phyloP scores from a whole-genome alignment of 2,113 vertebrate genomes.

The Elgaria multicarinata region DNA sequence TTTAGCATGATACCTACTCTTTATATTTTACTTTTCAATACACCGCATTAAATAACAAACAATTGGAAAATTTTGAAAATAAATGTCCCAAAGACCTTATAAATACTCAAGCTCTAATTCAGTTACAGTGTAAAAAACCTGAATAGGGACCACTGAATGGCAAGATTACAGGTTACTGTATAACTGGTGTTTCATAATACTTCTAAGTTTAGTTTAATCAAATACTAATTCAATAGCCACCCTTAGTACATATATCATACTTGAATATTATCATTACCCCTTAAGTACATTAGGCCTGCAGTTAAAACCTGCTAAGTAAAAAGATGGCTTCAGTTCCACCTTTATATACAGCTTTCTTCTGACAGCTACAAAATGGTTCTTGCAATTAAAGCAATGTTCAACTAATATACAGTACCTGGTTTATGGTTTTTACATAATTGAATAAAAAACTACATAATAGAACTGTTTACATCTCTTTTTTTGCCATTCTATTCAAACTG shows the following conservation, averaged over 20 bases:
- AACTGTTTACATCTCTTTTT: slow-evolving; percentile 77
- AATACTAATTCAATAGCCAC: slow-evolving; percentile 56
- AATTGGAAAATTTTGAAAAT: slow-evolving; percentile 59
- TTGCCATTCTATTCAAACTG: slow-evolving; percentile 71
- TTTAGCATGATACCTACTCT: slow-evolving; percentile 42
- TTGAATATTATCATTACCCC: slow-evolving; percentile 49
- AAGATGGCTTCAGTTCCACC: slow-evolving; percentile 70
- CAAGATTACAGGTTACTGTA: slow-evolving; percentile 19
- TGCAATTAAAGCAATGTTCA: slow-evolving; percentile 76
- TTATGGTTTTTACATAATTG: slow-evolving; percentile 79
- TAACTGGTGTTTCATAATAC: slow-evolving; percentile 36
- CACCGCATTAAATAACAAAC: slow-evolving; percentile 49
- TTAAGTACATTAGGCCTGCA: slow-evolving; percentile 55
- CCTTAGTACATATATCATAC: slow-evolving; percentile 58
- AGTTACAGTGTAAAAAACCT: slow-evolving; percentile 68
- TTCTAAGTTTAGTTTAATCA: slow-evolving; percentile 47
- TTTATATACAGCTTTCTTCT: slow-evolving; percentile 65
- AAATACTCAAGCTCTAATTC: slow-evolving; percentile 67
- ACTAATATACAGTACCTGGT: slow-evolving; percentile 84
- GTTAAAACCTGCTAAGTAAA: slow-evolving; percentile 58
- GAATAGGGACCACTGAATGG: slow-evolving; percentile 56
- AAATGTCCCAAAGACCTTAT: slow-evolving; percentile 59
- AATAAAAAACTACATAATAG: slow-evolving; percentile 81
- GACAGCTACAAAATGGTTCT: slow-evolving; percentile 63
- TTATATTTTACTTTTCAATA: slow-evolving; percentile 45